These are phyloP conservation scores for Orientallactaga bullata DNA, from an alignment of 2,113 vertebrate species.

Conservation along the genomic window DNA sequence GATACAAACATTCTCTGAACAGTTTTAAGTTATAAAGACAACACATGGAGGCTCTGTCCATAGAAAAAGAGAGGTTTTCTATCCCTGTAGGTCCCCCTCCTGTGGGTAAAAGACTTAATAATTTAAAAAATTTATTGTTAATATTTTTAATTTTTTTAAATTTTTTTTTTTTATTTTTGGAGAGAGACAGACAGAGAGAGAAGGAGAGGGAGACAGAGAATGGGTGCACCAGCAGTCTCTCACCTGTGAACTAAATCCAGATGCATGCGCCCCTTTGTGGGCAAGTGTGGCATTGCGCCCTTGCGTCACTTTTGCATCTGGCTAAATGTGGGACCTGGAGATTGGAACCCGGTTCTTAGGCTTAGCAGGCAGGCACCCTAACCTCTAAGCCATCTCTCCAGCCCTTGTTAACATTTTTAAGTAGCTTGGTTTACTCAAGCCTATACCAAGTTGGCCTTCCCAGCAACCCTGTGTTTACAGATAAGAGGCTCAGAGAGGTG, in stretches of 20 bases:
- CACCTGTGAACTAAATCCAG: too few species aligned
- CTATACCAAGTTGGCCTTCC: not conserved
- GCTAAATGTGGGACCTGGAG: too few species aligned
- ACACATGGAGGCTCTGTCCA: not conserved
- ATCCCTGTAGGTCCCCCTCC: not conserved
- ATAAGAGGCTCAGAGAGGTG: not conserved
- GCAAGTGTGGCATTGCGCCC: too few species aligned
- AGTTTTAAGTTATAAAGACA: not conserved
- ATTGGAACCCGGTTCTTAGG: too few species aligned
- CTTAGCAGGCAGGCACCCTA: too few species aligned
- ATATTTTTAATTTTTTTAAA: not conserved
- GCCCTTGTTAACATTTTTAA: not conserved
- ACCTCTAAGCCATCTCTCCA: too few species aligned
- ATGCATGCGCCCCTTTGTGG: too few species aligned
- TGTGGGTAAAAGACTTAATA: not conserved
- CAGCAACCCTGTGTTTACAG: conserved; percentile 1
- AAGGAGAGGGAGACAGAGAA: too few species aligned
- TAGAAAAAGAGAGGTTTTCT: not conserved
- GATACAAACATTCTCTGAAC: not conserved
- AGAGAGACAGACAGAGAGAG: too few species aligned
- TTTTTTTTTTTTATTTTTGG: too few species aligned
- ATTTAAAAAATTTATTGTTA: not conserved
- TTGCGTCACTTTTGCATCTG: too few species aligned
- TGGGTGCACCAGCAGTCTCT: too few species aligned
- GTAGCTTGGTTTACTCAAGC: conserved; percentile 13